These are phyloP conservation scores for Dasysyrphus albostriatus DNA, from an alignment of 2,888 invertebrate species.

Conservation along the genomic window DNA sequence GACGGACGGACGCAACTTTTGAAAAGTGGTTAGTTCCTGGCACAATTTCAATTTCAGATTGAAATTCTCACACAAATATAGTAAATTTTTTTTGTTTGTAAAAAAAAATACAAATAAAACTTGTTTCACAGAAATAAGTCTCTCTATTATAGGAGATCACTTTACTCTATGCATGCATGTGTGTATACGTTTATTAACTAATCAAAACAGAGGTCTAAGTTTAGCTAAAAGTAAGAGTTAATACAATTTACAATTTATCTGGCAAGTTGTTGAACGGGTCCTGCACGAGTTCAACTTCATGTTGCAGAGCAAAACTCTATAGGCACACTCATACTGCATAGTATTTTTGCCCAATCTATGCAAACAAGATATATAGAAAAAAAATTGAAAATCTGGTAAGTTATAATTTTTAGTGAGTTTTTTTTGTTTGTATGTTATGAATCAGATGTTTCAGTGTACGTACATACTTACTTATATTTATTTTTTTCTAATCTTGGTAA, in stretches of 20 bases:
- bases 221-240: conserved; percentile 61
- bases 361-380: conserved; percentile 11
- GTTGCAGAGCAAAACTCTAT: background rate
- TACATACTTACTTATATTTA: too few species aligned
- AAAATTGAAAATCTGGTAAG: conserved; percentile 3
- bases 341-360: conserved; percentile 44
- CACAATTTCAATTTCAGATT: conserved; percentile 66
- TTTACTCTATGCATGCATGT: background rate
- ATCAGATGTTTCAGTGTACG: conserved; percentile 12
- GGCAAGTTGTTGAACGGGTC: conserved; percentile 42
- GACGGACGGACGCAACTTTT: background rate
- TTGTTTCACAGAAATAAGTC: conserved; percentile 42
- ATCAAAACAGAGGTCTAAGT: conserved; percentile 12
- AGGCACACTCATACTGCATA: background rate
- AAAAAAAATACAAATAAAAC: conserved; percentile 24
- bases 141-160: background rate
- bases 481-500: background rate
- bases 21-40: conserved; percentile 73
- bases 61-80: conserved; percentile 18
- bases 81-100: background rate
- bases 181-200: conserved; percentile 24
- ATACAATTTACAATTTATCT: conserved; percentile 6
- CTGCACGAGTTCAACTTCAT: conserved; percentile 33
- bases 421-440: conserved; percentile 15
- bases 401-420: conserved; percentile 18